Conservation (phyloP, 2,797 vertebrate species). For the Euphonia xanthogaster region DNA sequence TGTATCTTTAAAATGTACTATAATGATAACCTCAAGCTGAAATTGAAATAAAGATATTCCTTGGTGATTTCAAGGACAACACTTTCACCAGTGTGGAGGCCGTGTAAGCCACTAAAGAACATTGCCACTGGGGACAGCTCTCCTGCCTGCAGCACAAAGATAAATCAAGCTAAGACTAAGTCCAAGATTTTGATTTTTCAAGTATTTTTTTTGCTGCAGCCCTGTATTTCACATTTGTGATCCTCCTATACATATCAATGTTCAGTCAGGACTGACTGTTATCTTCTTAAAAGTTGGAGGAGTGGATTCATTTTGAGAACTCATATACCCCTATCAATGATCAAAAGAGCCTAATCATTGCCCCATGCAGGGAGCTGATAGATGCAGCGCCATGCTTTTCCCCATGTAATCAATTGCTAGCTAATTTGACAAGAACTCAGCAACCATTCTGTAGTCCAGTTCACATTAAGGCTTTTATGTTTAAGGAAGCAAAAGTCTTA, state of each 20-base stretch:
- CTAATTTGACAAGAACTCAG: neutral
- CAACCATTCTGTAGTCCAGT: neutral
- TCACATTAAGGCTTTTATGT: neutral
- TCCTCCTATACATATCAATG: neutral
- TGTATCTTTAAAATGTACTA: conserved; percentile 40
- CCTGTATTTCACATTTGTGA: neutral
- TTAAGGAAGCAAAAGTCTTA: neutral
- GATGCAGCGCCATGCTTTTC: neutral
- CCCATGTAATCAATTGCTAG: neutral
- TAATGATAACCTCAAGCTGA: conserved; percentile 67
- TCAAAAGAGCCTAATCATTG: conserved; percentile 46
- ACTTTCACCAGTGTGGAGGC: conserved; percentile 46
- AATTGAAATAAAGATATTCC: conserved; percentile 63
- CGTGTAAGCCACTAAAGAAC: conserved; percentile 20
- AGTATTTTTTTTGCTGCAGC: neutral
- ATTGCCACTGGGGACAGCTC: conserved; percentile 34
- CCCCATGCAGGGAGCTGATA: conserved; percentile 12
- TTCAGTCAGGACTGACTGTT: neutral
- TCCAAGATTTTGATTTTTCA: conserved; percentile 37
- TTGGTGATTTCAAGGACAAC: conserved; percentile 60
- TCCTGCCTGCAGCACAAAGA: conserved; percentile 45
- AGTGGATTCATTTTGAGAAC: conserved; percentile 32
- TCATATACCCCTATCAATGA: neutral
- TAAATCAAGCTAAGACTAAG: conserved; percentile 27
- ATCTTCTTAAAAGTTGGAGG: conserved; percentile 18